Evolutionary conservation across 1,140 invertebrate species (phyloP).

Genomic region (Hydropsyche tenuis): DNA sequence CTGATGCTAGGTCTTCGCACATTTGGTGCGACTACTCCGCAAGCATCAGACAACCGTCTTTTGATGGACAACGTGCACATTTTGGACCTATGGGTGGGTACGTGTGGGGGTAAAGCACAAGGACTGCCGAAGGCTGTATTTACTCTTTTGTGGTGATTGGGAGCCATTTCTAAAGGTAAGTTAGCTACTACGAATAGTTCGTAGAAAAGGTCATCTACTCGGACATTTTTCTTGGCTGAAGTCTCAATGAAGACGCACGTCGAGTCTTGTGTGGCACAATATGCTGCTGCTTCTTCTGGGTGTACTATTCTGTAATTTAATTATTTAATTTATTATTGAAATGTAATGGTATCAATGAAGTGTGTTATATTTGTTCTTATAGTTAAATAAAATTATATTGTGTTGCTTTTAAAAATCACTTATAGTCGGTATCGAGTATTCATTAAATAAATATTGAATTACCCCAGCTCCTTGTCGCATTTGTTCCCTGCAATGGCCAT

Average conservation of each 20-base stretch:
- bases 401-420: too few relatives aligned
- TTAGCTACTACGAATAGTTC: constrained; percentile 81
- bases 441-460: neutral
- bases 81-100: constrained; percentile 69
- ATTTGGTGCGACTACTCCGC: constrained; percentile 84
- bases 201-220: constrained; percentile 82
- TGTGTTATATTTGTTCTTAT: too few relatives aligned
- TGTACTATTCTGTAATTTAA: constrained; percentile 67
- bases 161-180: constrained; percentile 86
- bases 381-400: too few relatives aligned
- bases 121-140: constrained; percentile 74
- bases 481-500: constrained; percentile 87
- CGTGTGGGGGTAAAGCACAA: constrained; percentile 72
- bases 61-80: constrained; percentile 80
- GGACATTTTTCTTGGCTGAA: constrained; percentile 79
- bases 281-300: constrained; percentile 72
- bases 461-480: constrained; percentile 78
- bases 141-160: constrained; percentile 80
- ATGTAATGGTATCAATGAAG: too few relatives aligned
- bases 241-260: constrained; percentile 81
- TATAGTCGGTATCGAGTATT: too few relatives aligned
- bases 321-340: too few relatives aligned
- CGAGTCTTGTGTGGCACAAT: constrained; percentile 73
- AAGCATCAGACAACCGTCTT: constrained; percentile 79
- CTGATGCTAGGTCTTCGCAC: constrained; percentile 82